Percentiles rank a stretch among this genome's conserved stretches.
Conservation (phyloP, 2,113 vertebrate species). For the Pseudorectes ferrugineus region DNA sequence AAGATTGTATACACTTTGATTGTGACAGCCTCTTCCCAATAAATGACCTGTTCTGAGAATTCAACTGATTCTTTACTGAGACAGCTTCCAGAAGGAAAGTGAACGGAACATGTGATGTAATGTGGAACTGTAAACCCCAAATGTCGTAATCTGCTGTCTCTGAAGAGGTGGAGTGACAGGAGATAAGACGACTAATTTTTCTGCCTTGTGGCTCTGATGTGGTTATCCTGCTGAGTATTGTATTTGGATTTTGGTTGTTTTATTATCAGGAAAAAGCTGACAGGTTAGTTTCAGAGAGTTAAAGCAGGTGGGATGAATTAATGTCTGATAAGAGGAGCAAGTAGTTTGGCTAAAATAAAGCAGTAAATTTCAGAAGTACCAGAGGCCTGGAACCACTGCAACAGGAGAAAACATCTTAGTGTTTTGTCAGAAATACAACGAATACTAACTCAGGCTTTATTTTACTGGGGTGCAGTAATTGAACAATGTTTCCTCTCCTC, state of each 20-base stretch:
- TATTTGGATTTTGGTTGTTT: background rate
- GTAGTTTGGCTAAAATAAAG: background rate
- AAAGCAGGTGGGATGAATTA: background rate
- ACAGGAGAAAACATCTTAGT: background rate
- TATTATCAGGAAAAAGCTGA: background rate
- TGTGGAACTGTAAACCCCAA: background rate
- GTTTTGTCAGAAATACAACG: background rate
- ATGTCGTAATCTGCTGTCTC: background rate
- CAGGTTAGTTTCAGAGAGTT: background rate
- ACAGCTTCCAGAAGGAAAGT: background rate
- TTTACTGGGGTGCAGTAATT: background rate
- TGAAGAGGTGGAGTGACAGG: background rate
- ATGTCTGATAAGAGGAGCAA: background rate
- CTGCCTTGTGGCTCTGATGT: conserved; percentile 17
- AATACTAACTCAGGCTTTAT: background rate
- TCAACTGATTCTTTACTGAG: background rate
- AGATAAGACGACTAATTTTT: background rate
- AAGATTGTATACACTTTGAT: background rate
- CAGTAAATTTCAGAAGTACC: background rate
- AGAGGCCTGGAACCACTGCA: background rate
- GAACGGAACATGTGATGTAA: background rate
- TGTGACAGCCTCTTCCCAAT: background rate
- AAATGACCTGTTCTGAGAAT: background rate
- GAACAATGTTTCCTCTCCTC: background rate
- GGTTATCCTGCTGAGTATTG: background rate